Percentiles rank a stretch among this genome's conserved stretches.
These are phyloP conservation scores for Heterocephalus glaber DNA, from an alignment of 2,113 vertebrate species.

Conservation along the genomic window DNA sequence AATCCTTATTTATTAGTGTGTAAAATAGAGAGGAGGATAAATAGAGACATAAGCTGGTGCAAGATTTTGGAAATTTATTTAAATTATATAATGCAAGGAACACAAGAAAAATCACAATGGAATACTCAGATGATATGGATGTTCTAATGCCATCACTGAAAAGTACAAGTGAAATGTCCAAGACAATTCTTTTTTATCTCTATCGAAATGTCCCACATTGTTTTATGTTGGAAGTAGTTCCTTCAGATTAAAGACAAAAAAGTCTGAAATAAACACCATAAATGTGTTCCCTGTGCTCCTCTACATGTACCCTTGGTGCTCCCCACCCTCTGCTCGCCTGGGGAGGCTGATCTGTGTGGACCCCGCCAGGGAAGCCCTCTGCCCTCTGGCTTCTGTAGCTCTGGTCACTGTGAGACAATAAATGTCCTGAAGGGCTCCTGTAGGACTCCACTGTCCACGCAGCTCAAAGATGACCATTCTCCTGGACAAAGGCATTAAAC, in stretches of 20 bases:
- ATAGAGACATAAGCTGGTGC: background rate
- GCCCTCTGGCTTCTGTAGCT: background rate
- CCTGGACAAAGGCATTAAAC: background rate
- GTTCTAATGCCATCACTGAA: background rate
- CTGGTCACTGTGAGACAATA: background rate
- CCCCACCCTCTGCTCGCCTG: background rate
- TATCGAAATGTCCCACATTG: background rate
- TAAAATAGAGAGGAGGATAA: background rate
- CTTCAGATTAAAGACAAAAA: background rate
- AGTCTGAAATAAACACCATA: background rate
- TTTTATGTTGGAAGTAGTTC: background rate
- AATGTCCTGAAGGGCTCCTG: background rate
- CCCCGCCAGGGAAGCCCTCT: accelerated
- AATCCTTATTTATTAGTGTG: background rate
- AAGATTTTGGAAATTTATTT: background rate
- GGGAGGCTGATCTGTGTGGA: background rate
- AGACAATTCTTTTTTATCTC: background rate
- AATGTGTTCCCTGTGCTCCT: background rate
- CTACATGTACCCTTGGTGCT: background rate
- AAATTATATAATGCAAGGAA: background rate
- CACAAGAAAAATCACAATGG: background rate
- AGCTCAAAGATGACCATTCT: background rate
- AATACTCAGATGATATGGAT: background rate
- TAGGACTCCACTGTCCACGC: accelerated
- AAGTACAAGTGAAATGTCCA: background rate